phyloP scores from a whole-genome alignment of 1,140 invertebrate species.

The Mizuhopecten yessoensis region DNA sequence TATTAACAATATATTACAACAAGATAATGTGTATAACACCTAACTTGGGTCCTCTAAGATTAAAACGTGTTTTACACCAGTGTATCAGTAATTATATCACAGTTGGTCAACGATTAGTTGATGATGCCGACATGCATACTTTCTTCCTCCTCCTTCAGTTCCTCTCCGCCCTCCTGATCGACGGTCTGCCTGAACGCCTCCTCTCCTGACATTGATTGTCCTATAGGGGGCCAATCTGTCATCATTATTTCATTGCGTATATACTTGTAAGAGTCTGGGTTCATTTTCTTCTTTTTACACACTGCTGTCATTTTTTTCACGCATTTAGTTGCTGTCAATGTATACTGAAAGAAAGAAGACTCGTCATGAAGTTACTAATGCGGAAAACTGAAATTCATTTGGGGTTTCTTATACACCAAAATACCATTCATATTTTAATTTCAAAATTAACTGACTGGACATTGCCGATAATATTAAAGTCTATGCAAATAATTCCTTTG shows the following conservation, averaged over 20 bases:
- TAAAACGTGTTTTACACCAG: too few relatives aligned
- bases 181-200: background rate
- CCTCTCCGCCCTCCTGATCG: background rate
- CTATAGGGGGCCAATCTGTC: slow-evolving; percentile 75
- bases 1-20: too few relatives aligned
- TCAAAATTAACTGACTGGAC: too few relatives aligned
- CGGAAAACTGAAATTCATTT: too few relatives aligned
- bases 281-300: slow-evolving; percentile 53
- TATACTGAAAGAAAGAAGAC: slow-evolving; percentile 67
- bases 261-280: slow-evolving; percentile 65
- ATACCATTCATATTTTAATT: too few relatives aligned
- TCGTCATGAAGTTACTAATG: too few relatives aligned
- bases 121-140: background rate
- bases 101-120: background rate
- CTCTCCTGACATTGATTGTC: slow-evolving; percentile 23
- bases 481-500: too few relatives aligned
- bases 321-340: slow-evolving; percentile 70
- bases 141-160: background rate
- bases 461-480: too few relatives aligned
- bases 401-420: too few relatives aligned
- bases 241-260: slow-evolving; percentile 68
- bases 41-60: too few relatives aligned
- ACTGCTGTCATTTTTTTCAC: slow-evolving; percentile 60
- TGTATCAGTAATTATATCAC: background rate
- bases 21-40: too few relatives aligned